Percentiles rank a stretch among this genome's conserved stretches.
Conservation (phyloP, 2,888 invertebrate species). For the Idaea aversata region DNA sequence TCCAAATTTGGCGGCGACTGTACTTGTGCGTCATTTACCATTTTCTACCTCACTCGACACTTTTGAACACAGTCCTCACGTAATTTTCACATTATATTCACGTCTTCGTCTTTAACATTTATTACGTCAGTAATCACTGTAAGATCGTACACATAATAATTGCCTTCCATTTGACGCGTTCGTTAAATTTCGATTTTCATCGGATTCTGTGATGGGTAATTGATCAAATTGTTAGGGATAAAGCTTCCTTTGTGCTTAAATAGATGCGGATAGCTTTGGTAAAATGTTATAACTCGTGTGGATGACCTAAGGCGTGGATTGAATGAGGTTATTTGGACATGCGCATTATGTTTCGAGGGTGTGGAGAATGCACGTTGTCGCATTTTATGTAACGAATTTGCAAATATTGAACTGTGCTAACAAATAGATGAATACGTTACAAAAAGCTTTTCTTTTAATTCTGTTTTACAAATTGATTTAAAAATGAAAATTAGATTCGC, state of each 20-base stretch:
- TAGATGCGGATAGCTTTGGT: slow-evolving; percentile 33
- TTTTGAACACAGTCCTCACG: slow-evolving; percentile 51
- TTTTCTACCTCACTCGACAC: slow-evolving; percentile 61
- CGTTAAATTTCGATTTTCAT: slow-evolving; percentile 10
- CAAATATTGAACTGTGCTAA: background rate
- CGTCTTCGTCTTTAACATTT: slow-evolving; percentile 28
- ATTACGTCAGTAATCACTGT: slow-evolving; percentile 14
- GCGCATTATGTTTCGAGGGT: slow-evolving; percentile 50
- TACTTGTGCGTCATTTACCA: slow-evolving; percentile 76
- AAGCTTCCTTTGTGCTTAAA: slow-evolving; percentile 18
- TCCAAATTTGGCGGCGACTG: slow-evolving; percentile 66
- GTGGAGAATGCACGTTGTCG: slow-evolving; percentile 28
- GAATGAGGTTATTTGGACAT: slow-evolving; percentile 75
- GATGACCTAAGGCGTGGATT: slow-evolving; percentile 69
- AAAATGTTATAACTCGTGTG: slow-evolving; percentile 53
- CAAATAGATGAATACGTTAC: background rate
- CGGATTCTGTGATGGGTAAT: background rate
- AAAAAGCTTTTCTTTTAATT: background rate
- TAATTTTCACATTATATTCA: slow-evolving; percentile 45
- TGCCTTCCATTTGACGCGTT: slow-evolving; percentile 22
- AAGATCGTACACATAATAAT: slow-evolving; percentile 12
- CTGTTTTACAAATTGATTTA: too few species aligned
- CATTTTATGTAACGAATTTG: slow-evolving; percentile 9
- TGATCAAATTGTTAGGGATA: slow-evolving; percentile 3
- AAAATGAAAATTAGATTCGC: background rate